These are phyloP conservation scores for Stercorarius parasiticus DNA, from an alignment of 2,113 vertebrate genomes.

Conservation along the genomic window DNA sequence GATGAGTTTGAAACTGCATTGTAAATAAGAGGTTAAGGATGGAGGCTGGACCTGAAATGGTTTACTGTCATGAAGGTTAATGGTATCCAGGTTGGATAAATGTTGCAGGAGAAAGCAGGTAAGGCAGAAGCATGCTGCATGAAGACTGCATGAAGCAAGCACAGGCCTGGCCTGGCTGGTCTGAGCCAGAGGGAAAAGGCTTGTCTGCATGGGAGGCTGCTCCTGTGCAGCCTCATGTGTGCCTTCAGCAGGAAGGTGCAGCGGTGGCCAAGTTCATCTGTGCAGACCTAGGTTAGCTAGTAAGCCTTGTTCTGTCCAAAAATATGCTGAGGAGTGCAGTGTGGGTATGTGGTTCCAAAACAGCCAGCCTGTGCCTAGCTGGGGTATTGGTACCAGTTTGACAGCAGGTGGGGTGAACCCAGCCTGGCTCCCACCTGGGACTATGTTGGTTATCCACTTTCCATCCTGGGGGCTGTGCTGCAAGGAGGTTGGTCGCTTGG, in stretches of 20 bases:
- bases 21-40: neutral
- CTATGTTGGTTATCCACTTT: neutral
- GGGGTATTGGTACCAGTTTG: neutral
- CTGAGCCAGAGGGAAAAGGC: neutral
- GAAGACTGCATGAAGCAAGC: neutral
- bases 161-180: neutral
- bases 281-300: neutral
- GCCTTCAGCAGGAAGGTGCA: neutral
- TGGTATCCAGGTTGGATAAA: neutral
- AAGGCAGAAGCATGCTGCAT: neutral
- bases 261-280: neutral
- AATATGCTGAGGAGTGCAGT: neutral
- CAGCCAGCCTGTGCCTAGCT: neutral
- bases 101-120: neutral
- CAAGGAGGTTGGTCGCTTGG: neutral
- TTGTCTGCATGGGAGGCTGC: accelerated
- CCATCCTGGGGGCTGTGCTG: neutral
- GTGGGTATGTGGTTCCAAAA: neutral
- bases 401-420: neutral
- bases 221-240: neutral
- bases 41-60: neutral
- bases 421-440: neutral
- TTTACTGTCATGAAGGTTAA: neutral
- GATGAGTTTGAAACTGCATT: neutral
- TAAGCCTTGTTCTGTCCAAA: neutral